phyloP scores from a whole-genome alignment of 2,797 vertebrate species.

The Chrysocyon brachyurus region DNA sequence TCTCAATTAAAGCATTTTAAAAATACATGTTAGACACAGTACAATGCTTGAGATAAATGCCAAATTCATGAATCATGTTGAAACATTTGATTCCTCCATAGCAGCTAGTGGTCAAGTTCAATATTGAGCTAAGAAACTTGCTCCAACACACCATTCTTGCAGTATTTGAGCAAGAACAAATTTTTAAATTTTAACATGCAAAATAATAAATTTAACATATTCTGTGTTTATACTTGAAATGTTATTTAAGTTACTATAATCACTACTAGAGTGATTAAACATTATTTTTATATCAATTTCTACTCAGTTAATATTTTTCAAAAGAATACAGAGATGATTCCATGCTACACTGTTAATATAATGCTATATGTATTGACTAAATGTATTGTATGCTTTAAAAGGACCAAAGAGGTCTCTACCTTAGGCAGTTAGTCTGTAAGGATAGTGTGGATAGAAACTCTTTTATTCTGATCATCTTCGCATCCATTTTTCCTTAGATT shows the following conservation, averaged over 20 bases:
- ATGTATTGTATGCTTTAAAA: neutral
- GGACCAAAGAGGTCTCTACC: neutral
- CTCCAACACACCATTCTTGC: neutral
- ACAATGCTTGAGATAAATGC: neutral
- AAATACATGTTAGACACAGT: neutral
- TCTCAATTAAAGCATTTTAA: neutral
- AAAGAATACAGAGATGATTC: neutral
- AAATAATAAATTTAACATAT: neutral
- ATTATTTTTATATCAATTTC: neutral
- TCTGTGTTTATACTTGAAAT: neutral
- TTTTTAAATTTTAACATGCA: neutral
- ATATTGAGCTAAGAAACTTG: neutral
- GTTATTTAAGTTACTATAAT: neutral
- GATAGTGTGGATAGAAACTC: neutral
- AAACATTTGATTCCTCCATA: neutral
- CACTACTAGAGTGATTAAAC: neutral
- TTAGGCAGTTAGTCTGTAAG: neutral
- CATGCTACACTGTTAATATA: neutral
- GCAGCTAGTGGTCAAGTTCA: neutral
- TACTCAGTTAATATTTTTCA: neutral
- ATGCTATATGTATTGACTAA: neutral
- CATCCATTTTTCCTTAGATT: neutral
- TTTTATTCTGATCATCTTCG: neutral
- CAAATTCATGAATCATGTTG: neutral
- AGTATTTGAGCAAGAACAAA: neutral